Evolutionary conservation across 2,113 vertebrate species (phyloP).

Genomic region (Siniperca knerii): DNA sequence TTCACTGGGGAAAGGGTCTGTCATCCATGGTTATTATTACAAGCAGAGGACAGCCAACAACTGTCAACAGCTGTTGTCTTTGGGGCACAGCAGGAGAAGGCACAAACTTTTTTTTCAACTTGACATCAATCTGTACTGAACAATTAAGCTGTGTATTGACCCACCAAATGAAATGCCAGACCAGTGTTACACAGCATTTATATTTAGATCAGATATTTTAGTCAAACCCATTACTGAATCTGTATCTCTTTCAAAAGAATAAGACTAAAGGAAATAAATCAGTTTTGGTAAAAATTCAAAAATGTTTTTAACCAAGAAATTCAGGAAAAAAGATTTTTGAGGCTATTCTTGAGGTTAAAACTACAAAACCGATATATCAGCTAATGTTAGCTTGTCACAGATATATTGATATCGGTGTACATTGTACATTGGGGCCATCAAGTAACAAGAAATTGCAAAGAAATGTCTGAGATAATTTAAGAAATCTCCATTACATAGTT

Average conservation of each 20-base stretch:
- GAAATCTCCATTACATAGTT: no score
- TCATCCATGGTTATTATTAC: constrained; percentile 37
- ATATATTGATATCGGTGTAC: neutral
- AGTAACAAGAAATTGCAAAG: neutral
- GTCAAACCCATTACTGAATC: neutral
- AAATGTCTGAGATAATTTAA: neutral
- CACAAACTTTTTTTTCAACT: constrained; percentile 9
- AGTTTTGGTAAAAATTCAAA: no score
- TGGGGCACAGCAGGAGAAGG: neutral
- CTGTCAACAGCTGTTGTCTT: constrained; percentile 42
- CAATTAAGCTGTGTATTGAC: neutral
- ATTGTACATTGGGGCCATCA: neutral
- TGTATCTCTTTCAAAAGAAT: neutral
- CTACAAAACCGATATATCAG: no score
- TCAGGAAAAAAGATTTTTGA: neutral
- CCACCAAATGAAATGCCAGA: neutral
- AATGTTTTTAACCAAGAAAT: no score
- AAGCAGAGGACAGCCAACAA: constrained; percentile 35
- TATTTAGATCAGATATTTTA: neutral
- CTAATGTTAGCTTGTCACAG: neutral
- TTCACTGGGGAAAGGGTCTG: constrained; percentile 30
- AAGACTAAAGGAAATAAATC: no score
- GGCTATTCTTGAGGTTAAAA: neutral
- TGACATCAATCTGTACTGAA: neutral
- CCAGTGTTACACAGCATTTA: neutral